Percentiles rank a stretch among this genome's conserved stretches.
phyloP scores from a whole-genome alignment of 2,113 vertebrate species.

The Platysteira castanea region DNA sequence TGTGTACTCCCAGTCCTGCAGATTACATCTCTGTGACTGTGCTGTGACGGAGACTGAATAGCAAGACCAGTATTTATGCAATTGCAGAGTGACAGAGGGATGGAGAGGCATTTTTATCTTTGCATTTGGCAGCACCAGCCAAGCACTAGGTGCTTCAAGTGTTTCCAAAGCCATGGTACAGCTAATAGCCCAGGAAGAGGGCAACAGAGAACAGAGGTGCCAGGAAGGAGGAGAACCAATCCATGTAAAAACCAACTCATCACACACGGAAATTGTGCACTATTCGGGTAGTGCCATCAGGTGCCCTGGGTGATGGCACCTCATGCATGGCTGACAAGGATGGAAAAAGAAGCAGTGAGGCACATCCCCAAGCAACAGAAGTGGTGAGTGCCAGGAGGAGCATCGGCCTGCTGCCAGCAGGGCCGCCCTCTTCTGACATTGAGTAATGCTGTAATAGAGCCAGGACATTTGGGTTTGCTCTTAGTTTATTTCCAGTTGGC shows the following conservation, averaged over 20 bases:
- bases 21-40: not conserved
- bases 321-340: not conserved
- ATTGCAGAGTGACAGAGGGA: not conserved
- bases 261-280: accelerated
- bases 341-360: not conserved
- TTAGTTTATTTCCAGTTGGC: not conserved
- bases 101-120: not conserved
- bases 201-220: not conserved
- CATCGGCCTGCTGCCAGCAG: accelerated
- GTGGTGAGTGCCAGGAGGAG: not conserved
- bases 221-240: not conserved
- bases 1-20: not conserved
- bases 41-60: not conserved
- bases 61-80: not conserved
- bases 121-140: not conserved
- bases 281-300: accelerated
- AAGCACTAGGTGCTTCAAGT: not conserved
- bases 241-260: not conserved
- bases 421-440: not conserved
- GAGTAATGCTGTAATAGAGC: not conserved
- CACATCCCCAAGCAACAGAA: accelerated
- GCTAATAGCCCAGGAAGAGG: not conserved
- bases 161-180: not conserved
- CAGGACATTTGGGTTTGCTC: not conserved
- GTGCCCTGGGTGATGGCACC: not conserved